These are phyloP conservation scores for Endotricha flammealis DNA, from an alignment of 2,888 invertebrate genomes.

Conservation along the genomic window DNA sequence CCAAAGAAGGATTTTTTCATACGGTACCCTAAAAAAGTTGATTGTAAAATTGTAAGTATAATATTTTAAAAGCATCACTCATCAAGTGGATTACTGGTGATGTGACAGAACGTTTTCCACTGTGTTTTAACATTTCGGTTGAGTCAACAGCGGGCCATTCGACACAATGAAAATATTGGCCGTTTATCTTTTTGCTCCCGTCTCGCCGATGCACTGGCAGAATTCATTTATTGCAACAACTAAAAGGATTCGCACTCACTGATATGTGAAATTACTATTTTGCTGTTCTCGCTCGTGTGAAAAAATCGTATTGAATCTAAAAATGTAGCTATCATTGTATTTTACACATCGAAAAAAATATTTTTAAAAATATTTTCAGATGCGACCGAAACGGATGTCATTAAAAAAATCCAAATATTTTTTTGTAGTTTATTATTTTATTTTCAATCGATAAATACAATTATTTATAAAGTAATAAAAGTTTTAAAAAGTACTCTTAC, in stretches of 20 bases:
- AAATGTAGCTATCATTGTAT: conserved; percentile 5
- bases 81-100: conserved; percentile 37
- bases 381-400: too few relatives aligned
- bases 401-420: too few relatives aligned
- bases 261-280: conserved; percentile 65
- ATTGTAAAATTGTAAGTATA: background rate
- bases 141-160: conserved; percentile 63
- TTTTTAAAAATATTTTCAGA: too few relatives aligned
- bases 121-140: conserved; percentile 60
- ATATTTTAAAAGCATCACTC: conserved; percentile 29
- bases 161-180: conserved; percentile 68
- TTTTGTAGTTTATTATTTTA: too few relatives aligned
- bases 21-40: too few relatives aligned
- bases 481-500: too few relatives aligned
- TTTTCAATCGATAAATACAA: too few relatives aligned
- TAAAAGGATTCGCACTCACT: conserved; percentile 48
- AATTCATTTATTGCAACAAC: conserved; percentile 59
- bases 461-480: too few relatives aligned
- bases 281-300: conserved; percentile 32
- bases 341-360: too few relatives aligned
- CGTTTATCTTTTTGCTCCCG: conserved; percentile 61
- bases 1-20: too few relatives aligned
- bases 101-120: conserved; percentile 30
- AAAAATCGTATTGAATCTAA: background rate
- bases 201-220: conserved; percentile 50